Conservation (phyloP, 2,797 vertebrate species). For the Cynopterus sphinx region DNA sequence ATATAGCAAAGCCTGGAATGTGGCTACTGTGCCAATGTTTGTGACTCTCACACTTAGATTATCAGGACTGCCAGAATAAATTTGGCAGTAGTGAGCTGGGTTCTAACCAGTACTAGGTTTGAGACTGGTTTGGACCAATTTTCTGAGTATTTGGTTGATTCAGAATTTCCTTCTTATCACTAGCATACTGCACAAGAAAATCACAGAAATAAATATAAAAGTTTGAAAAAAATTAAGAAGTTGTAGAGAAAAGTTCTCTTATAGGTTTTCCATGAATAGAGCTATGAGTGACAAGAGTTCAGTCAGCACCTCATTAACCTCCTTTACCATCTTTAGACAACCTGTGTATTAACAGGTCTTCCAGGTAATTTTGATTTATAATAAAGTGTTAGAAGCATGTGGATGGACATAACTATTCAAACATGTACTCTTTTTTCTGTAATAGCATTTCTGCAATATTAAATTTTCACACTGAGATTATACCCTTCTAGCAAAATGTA, state of each 20-base stretch:
- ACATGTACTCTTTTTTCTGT: not conserved
- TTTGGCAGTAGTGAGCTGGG: conserved; percentile 42
- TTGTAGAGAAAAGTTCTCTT: not conserved
- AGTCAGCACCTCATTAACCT: not conserved
- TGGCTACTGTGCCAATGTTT: conserved; percentile 32
- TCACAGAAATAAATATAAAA: not conserved
- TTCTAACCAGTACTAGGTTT: conserved; percentile 32
- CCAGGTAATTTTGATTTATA: not conserved
- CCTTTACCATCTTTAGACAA: not conserved
- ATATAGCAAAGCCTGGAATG: conserved; percentile 37
- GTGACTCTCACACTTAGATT: conserved; percentile 20
- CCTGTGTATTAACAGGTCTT: not conserved
- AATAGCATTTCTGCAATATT: not conserved
- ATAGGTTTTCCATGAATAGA: not conserved
- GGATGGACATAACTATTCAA: not conserved
- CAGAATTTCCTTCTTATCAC: not conserved
- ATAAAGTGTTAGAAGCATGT: not conserved
- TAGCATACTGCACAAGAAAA: not conserved
- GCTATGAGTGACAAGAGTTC: not conserved
- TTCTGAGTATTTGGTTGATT: conserved; percentile 38
- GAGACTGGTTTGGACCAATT: conserved; percentile 38
- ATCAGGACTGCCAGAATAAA: conserved; percentile 53
- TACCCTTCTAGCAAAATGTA: not conserved
- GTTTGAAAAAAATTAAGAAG: not conserved
- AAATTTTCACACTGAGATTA: not conserved